These are phyloP conservation scores for Cyprinodon tularosa DNA, from an alignment of 2,113 vertebrate species.

Conservation along the genomic window DNA sequence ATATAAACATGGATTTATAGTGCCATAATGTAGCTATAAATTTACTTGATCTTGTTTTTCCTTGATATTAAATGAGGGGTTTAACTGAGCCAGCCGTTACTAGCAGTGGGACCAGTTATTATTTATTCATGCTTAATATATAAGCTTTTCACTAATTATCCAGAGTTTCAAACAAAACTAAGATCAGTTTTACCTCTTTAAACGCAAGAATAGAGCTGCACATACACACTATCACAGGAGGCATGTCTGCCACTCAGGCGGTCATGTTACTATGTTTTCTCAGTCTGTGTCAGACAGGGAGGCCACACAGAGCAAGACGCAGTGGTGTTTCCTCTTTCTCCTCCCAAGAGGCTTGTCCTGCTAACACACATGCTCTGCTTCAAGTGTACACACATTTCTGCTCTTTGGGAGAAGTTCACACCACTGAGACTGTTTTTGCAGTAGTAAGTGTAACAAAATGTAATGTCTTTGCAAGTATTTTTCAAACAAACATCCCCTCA, in stretches of 20 bases:
- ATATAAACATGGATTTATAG: no score
- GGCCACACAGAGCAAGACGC: conserved; percentile 65
- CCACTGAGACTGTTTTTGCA: not conserved
- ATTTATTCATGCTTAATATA: no score
- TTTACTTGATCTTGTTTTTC: no score
- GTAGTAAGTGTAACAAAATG: not conserved
- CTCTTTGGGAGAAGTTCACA: conserved; percentile 17
- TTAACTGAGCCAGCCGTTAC: no score
- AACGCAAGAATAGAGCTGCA: not conserved
- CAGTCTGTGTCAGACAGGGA: conserved; percentile 67
- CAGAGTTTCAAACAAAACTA: no score
- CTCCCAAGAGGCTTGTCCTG: conserved; percentile 49
- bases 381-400: not conserved
- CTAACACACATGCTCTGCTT: conserved; percentile 39
- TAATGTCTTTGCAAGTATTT: not conserved
- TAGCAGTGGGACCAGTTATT: no score
- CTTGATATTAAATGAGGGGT: no score
- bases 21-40: no score
- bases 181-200: not conserved
- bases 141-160: not conserved
- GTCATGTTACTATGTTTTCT: conserved; percentile 63
- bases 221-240: conserved; percentile 31
- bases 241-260: conserved; percentile 19
- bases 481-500: not conserved
- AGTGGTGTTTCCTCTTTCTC: conserved; percentile 63